Evolutionary conservation across 2,797 vertebrate genomes (phyloP), one percentile per base, ranked within the genome.

Genomic region (Anguilla marmorata): DNA sequence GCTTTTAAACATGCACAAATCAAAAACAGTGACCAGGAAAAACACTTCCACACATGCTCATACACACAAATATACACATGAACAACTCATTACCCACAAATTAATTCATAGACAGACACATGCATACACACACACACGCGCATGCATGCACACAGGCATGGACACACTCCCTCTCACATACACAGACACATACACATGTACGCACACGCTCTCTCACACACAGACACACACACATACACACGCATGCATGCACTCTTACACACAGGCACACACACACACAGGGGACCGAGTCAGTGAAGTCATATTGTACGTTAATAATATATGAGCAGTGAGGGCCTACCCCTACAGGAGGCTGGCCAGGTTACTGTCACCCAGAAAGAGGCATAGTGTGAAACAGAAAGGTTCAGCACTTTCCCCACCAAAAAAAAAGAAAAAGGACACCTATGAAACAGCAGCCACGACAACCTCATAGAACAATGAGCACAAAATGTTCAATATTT

Each of bases 401-500:
- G 91, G 93, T 95, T 95, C 94, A 94, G 91, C 91, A 90, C 48
- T 50, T 54, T 88, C 72, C 76, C 54, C 72, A 12, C 58, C 14
- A 2, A 63, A 63, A 66, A 66, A 74, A 37, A 33, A 3, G 30
- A 41, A 80, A 45, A 90, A 54, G 88, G 27, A 33, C 45, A 45
- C 45, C 24, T 24, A 82, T 82, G 21, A 82, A 45, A 80, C 76
- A 87, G 79, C 79, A 50, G 45, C 66, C 86, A 90, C 84, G 27
- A 85, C 79, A 88, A 87, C 89, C 91, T 86, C 56, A 80, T n/a
- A 88, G 37, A 90, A 89, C 90, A 50, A 89, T 30, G 14, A 37
- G 85, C 89, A 76, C 30, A 82, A 48, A 50, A 19, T 9, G 41
- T 19, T 96, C 89, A 92, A 96, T 96, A 94, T 96, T 96, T 95